Evolutionary conservation across 1,140 invertebrate genomes (phyloP).

Genomic region (Drosophila biarmipes): DNA sequence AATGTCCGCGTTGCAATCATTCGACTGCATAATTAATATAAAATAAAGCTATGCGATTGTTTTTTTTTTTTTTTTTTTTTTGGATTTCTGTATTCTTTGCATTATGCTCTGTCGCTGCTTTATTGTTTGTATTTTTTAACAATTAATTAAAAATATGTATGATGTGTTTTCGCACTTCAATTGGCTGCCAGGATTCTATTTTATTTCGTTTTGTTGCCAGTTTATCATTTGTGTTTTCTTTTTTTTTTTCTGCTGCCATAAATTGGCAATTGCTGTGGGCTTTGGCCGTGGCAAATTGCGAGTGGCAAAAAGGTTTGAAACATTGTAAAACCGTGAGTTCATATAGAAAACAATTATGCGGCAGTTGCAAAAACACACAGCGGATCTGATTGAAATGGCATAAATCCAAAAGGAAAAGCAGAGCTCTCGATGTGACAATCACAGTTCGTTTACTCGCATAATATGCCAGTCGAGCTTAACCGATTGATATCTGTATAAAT

Average conservation of each 20-base stretch:
- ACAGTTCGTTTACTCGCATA: slow-evolving; percentile 51
- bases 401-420: slow-evolving; percentile 20
- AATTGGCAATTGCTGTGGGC: slow-evolving; percentile 43
- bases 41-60: slow-evolving; percentile 75
- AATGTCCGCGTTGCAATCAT: slow-evolving; percentile 69
- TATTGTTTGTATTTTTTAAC: slow-evolving; percentile 53
- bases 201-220: slow-evolving; percentile 18
- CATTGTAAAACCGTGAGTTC: slow-evolving; percentile 37
- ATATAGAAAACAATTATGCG: slow-evolving; percentile 49
- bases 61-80: slow-evolving; percentile 46
- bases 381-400: slow-evolving; percentile 24
- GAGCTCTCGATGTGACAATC: slow-evolving; percentile 39
- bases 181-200: slow-evolving; percentile 31
- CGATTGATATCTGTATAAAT: slow-evolving; percentile 41
- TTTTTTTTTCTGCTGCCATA: slow-evolving; percentile 13
- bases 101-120: neutral
- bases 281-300: slow-evolving; percentile 35
- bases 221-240: neutral
- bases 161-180: slow-evolving; percentile 53
- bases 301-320: slow-evolving; percentile 34
- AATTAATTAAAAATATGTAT: slow-evolving; percentile 79
- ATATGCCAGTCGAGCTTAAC: slow-evolving; percentile 45
- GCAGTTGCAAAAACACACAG: slow-evolving; percentile 30
- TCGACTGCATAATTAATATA: slow-evolving; percentile 80
- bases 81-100: neutral